Evolutionary conservation across 1,140 invertebrate species (phyloP).

Genomic region (Euura saliciscinereae): DNA sequence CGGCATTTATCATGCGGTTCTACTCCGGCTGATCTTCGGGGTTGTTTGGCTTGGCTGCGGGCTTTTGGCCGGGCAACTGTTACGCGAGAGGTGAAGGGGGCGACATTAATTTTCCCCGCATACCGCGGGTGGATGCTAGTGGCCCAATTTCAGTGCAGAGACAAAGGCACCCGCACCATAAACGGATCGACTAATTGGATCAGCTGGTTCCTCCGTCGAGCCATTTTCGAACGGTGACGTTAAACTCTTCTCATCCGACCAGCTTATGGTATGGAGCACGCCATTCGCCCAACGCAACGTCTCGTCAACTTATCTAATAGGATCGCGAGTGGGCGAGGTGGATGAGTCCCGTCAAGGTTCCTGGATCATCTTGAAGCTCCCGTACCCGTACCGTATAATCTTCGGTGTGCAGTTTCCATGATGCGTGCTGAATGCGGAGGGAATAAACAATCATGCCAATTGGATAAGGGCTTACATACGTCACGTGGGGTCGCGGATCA

Average conservation of each 20-base stretch:
- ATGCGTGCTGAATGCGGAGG: not conserved
- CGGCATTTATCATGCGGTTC: slow-evolving; percentile 38
- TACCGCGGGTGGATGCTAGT: not conserved
- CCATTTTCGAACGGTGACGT: not conserved
- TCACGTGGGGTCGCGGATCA: too few relatives aligned
- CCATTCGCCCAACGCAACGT: not conserved
- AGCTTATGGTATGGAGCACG: not conserved
- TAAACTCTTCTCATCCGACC: not conserved
- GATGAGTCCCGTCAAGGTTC: slow-evolving; percentile 9
- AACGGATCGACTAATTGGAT: not conserved
- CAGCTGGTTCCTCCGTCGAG: not conserved
- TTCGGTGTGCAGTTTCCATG: not conserved
- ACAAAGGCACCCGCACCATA: not conserved
- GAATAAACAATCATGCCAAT: too few relatives aligned
- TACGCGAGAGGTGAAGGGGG: slow-evolving; percentile 5
- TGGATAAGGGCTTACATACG: too few relatives aligned
- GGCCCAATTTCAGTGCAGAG: too few relatives aligned
- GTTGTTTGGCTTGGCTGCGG: slow-evolving; percentile 14
- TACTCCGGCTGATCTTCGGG: slow-evolving; percentile 26
- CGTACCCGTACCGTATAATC: not conserved
- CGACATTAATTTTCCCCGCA: slow-evolving; percentile 1
- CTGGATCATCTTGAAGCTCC: slow-evolving; percentile 8
- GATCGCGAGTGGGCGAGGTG: slow-evolving; percentile 16
- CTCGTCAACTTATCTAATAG: slow-evolving; percentile 31
- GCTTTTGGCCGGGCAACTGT: not conserved